Evolutionary conservation across 92 coral and sea anemone species (phyloP).

Genomic region (Chrysogorgia sp.): DNA sequence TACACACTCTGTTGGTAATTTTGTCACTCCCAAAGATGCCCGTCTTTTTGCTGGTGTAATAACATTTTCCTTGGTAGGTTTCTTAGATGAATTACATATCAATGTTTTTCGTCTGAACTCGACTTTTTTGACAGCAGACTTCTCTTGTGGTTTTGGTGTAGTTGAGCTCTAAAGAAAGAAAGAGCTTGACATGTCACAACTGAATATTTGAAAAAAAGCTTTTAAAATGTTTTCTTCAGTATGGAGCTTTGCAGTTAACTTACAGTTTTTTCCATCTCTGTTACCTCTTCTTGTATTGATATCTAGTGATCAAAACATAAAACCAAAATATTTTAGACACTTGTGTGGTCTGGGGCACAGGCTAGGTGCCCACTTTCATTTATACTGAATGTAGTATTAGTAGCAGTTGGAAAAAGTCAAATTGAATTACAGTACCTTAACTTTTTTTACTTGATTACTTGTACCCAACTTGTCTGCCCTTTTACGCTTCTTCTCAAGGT

Average conservation of each 20-base stretch:
- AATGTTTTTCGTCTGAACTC: conserved; percentile 2
- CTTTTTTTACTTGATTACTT: conserved; percentile 60
- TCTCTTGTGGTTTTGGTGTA: neutral
- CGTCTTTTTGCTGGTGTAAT: conserved; percentile 16
- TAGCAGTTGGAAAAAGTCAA: too few species aligned
- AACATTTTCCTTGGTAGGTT: conserved; percentile 17
- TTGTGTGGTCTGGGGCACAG: too few species aligned
- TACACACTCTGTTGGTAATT: neutral
- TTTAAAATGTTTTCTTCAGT: too few species aligned
- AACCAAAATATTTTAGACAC: too few species aligned
- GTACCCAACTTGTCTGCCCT: conserved; percentile 70
- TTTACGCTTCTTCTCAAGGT: conserved; percentile 85
- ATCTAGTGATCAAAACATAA: too few species aligned
- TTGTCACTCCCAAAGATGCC: neutral
- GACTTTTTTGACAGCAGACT: neutral
- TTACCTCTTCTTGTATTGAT: too few species aligned
- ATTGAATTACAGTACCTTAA: conserved; percentile 66
- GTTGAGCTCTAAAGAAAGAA: neutral
- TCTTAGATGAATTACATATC: conserved; percentile 8
- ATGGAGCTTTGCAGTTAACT: too few species aligned
- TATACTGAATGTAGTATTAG: too few species aligned
- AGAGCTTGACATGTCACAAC: too few species aligned
- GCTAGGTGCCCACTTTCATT: too few species aligned
- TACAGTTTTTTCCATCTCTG: too few species aligned
- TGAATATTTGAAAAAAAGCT: too few species aligned